A percentile compares a stretch with the other conserved stretches of the same genome.
Conservation (phyloP, 2,888 invertebrate species). For the Mesorhabditis sp. region DNA sequence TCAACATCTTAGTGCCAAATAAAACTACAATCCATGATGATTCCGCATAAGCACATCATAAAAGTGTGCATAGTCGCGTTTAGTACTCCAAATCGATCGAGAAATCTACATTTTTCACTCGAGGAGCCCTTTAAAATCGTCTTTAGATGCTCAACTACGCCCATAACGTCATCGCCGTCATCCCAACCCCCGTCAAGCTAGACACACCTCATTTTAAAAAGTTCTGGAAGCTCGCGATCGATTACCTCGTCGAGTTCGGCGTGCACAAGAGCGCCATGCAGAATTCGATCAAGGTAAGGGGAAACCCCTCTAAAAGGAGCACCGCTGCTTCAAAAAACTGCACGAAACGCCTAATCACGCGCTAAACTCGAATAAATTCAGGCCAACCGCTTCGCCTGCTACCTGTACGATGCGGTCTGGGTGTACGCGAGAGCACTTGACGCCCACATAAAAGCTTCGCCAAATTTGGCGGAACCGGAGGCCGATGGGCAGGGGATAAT, state of each 20-base stretch:
- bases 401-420: constrained; percentile 81
- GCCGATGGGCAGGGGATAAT: constrained; percentile 76
- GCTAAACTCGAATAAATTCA: constrained; percentile 17
- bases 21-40: too few species aligned
- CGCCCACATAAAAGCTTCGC: constrained; percentile 63
- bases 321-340: constrained; percentile 11
- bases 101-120: too few species aligned
- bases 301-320: not conserved
- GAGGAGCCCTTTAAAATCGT: too few species aligned
- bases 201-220: constrained; percentile 64
- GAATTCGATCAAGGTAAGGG: constrained; percentile 23
- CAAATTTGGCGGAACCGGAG: constrained; percentile 23
- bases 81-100: too few species aligned
- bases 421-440: constrained; percentile 80
- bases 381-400: constrained; percentile 72
- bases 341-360: constrained; percentile 14
- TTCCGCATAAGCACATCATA: too few species aligned
- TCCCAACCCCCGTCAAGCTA: constrained; percentile 74
- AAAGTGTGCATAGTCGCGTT: too few species aligned
- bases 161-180: constrained; percentile 80
- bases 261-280: constrained; percentile 22
- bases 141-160: constrained; percentile 62
- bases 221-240: constrained; percentile 74
- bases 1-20: too few species aligned
- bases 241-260: constrained; percentile 39